Percentiles rank a stretch among this genome's conserved stretches.
These are phyloP conservation scores for Stenichneumon culpator DNA, from an alignment of 2,888 invertebrate species.

Conservation along the genomic window DNA sequence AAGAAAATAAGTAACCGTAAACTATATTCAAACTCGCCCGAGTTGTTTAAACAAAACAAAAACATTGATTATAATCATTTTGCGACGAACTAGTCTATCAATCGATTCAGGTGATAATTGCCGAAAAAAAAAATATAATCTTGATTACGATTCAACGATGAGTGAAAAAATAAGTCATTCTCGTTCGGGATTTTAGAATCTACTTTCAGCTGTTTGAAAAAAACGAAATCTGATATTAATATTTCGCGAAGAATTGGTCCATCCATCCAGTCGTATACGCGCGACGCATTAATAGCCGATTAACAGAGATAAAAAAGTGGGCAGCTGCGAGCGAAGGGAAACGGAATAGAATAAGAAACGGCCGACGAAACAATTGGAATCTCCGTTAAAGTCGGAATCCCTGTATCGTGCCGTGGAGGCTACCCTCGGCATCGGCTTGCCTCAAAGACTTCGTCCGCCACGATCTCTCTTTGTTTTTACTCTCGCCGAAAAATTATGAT, in stretches of 20 bases:
- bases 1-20: constrained; percentile 1
- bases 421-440: constrained; percentile 81
- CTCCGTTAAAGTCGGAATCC: constrained; percentile 70
- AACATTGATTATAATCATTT: neutral
- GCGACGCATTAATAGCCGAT: constrained; percentile 31
- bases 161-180: neutral
- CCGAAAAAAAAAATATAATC: too few relatives aligned
- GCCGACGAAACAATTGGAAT: constrained; percentile 83
- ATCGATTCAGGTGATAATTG: too few relatives aligned
- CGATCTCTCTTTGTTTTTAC: constrained; percentile 73
- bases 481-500: constrained; percentile 84
- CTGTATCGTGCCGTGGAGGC: constrained; percentile 76
- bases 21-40: neutral
- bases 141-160: too few relatives aligned
- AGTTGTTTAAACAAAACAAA: neutral
- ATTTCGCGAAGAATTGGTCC: neutral
- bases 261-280: neutral
- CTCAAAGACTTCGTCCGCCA: constrained; percentile 77
- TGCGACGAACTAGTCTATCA: neutral
- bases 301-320: constrained; percentile 39
- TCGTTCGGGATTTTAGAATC: neutral
- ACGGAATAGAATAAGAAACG: constrained; percentile 72
- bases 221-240: neutral
- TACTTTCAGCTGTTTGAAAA: neutral
- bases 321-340: constrained; percentile 58